Conservation (phyloP, 1,140 invertebrate genomes). For the Lysiphlebus fabarum region DNA sequence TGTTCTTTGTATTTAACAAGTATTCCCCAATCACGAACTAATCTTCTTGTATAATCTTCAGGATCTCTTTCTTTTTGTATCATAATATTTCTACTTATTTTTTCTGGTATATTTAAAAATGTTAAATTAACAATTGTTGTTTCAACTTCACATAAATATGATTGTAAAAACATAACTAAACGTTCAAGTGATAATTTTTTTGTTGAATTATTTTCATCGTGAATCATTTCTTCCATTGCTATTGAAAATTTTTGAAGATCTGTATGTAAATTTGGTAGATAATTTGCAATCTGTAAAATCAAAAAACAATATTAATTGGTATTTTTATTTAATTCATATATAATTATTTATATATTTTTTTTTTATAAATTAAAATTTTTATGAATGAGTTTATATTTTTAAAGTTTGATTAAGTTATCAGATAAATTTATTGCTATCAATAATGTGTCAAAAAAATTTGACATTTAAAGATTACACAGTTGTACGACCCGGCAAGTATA, state of each 20-base stretch:
- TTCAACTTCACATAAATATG: slow-evolving; percentile 53
- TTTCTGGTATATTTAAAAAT: slow-evolving; percentile 33
- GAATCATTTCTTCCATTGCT: slow-evolving; percentile 47
- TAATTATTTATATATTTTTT: too few relatives aligned
- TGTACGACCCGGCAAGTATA: slow-evolving; percentile 45
- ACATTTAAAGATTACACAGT: slow-evolving; percentile 41
- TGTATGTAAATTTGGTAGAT: slow-evolving; percentile 47
- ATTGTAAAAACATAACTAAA: slow-evolving; percentile 41
- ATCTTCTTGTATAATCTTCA: slow-evolving; percentile 44
- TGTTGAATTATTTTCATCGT: slow-evolving; percentile 38
- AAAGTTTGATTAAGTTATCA: neutral
- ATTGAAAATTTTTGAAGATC: slow-evolving; percentile 55
- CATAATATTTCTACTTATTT: slow-evolving; percentile 49
- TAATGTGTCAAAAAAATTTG: too few relatives aligned
- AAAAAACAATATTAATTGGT: too few relatives aligned
- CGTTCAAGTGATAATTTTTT: slow-evolving; percentile 33
- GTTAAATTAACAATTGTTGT: slow-evolving; percentile 40
- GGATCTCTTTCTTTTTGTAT: slow-evolving; percentile 41
- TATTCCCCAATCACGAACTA: slow-evolving; percentile 53
- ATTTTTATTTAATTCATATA: too few relatives aligned
- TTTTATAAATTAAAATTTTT: slow-evolving; percentile 6
- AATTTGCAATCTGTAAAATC: slow-evolving; percentile 45
- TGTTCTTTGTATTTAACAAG: slow-evolving; percentile 53
- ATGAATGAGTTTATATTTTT: neutral
- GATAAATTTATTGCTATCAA: slow-evolving; percentile 1